A percentile compares a stretch with the other conserved stretches of the same genome.
Conservation (phyloP, 1,140 invertebrate genomes). For the Drosophila dunni region DNA sequence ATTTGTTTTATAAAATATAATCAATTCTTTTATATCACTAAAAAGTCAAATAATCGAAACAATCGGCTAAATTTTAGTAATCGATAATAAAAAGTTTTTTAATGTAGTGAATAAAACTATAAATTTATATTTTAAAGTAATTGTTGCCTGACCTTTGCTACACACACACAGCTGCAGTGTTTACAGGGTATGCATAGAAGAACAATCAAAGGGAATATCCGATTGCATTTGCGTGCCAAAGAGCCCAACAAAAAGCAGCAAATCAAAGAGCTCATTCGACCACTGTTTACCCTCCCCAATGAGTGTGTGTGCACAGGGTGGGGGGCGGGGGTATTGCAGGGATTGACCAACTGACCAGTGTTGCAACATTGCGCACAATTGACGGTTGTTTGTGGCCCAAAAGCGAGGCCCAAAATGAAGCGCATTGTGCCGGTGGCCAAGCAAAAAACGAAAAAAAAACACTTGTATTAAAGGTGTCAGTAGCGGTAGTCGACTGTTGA, state of each 20-base stretch:
- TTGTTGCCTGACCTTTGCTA: no score
- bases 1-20: no score
- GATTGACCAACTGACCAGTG: background rate
- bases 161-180: background rate
- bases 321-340: background rate
- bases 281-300: background rate
- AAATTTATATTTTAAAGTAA: no score
- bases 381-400: slow-evolving; percentile 35
- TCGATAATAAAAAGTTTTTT: no score
- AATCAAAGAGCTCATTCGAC: slow-evolving; percentile 27
- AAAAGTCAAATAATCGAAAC: no score
- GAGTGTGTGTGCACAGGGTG: background rate
- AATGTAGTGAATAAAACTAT: no score
- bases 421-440: slow-evolving; percentile 42
- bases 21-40: no score
- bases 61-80: no score
- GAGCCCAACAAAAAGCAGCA: slow-evolving; percentile 20
- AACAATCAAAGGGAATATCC: slow-evolving; percentile 17
- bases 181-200: slow-evolving; percentile 16
- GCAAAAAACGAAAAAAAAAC: no score
- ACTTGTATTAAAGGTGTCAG: no score
- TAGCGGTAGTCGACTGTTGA: no score
- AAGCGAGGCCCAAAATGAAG: slow-evolving; percentile 25
- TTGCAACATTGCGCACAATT: slow-evolving; percentile 27
- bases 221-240: slow-evolving; percentile 28